Conservation (phyloP, 1,140 invertebrate genomes). For the Pseudomyrmex cubaensis region DNA sequence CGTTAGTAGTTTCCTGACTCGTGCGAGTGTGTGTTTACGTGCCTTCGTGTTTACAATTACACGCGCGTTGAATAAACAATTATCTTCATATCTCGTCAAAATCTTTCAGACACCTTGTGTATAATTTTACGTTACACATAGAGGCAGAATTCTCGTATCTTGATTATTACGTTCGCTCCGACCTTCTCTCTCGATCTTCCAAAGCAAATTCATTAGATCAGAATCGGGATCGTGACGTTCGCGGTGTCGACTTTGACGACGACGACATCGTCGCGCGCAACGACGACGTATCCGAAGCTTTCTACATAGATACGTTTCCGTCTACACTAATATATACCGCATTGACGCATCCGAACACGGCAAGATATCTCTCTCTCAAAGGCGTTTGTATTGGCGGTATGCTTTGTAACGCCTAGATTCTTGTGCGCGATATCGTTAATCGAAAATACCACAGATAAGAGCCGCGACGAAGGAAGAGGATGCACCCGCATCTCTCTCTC, state of each 20-base stretch:
- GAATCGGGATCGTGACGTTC: conserved; percentile 55
- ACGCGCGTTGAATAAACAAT: background rate
- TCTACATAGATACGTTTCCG: conserved; percentile 26
- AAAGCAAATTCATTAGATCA: conserved; percentile 59
- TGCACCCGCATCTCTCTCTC: background rate
- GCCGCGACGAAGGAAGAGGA: conserved; percentile 13
- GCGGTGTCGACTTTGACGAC: conserved; percentile 16
- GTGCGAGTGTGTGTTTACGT: no score
- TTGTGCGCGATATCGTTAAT: conserved; percentile 19
- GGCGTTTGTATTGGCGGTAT: background rate
- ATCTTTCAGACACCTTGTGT: background rate
- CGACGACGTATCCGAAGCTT: conserved; percentile 36
- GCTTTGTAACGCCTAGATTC: conserved; percentile 34
- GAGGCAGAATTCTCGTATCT: conserved; percentile 7
- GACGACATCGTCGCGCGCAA: conserved; percentile 14
- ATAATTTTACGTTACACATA: conserved; percentile 7
- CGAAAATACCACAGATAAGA: conserved; percentile 21
- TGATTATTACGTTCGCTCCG: background rate
- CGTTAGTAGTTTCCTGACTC: no score
- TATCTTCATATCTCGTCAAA: background rate
- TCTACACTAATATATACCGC: conserved; percentile 21
- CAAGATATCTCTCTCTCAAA: background rate
- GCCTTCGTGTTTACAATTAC: no score
- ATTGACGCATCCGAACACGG: background rate
- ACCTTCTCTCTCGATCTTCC: conserved; percentile 54